Evolutionary conservation across 2,797 vertebrate species (phyloP).

Genomic region (Antennarius maculatus): DNA sequence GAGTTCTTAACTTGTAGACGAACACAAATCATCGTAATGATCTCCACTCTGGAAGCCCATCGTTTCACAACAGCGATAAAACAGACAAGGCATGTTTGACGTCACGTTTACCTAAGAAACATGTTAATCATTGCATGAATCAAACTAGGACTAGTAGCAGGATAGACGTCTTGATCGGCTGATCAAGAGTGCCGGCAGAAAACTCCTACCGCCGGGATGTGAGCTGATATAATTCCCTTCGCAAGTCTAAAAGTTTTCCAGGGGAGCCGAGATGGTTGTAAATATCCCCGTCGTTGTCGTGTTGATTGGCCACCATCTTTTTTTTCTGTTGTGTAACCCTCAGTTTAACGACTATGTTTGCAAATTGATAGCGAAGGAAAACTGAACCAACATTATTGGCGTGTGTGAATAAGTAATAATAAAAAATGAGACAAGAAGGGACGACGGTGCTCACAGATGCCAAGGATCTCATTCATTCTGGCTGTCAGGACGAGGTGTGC

Average conservation of each 20-base stretch:
- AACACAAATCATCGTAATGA: constrained; percentile 2
- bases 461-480: constrained; percentile 59
- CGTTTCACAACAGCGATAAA: not conserved
- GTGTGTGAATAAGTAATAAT: constrained; percentile 61
- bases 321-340: constrained; percentile 60
- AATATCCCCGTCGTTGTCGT: constrained; percentile 32
- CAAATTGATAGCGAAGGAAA: constrained; percentile 63
- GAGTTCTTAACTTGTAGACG: constrained; percentile 1
- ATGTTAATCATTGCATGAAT: too few species aligned
- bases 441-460: constrained; percentile 37
- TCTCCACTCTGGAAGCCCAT: not conserved
- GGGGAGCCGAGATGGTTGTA: constrained; percentile 34
- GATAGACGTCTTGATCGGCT: constrained; percentile 18
- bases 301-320: constrained; percentile 48
- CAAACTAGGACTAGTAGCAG: constrained; percentile 18
- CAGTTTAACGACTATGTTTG: constrained; percentile 55
- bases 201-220: constrained; percentile 17
- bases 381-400: constrained; percentile 60
- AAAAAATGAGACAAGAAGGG: constrained; percentile 49
- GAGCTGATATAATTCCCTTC: constrained; percentile 29
- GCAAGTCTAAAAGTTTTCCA: constrained; percentile 13
- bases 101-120: constrained; percentile 5
- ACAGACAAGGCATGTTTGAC: not conserved
- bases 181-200: constrained; percentile 29
- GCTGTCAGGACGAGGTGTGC: constrained; percentile 48